A percentile compares a stretch with the other conserved stretches of the same genome.
These are phyloP conservation scores for Sitophilus oryzae DNA, from an alignment of 1,140 invertebrate genomes.

Conservation along the genomic window DNA sequence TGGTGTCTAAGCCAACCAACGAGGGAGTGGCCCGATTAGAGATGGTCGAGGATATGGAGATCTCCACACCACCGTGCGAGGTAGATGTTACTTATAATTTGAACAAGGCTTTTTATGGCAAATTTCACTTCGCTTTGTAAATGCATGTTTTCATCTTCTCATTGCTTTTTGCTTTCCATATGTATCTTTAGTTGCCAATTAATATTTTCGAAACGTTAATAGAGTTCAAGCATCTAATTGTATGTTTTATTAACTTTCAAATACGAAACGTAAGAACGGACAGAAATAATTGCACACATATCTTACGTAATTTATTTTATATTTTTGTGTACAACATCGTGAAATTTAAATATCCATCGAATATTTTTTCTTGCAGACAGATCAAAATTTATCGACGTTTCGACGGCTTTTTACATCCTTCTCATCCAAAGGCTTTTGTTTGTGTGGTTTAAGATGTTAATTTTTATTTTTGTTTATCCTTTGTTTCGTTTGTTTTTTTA, in stretches of 20 bases:
- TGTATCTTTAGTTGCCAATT: not conserved
- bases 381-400: conserved; percentile 5
- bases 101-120: conserved; percentile 10
- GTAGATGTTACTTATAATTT: conserved; percentile 15
- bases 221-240: no score
- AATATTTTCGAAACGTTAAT: no score
- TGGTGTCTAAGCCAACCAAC: conserved; percentile 23
- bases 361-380: conserved; percentile 11
- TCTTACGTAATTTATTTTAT: no score
- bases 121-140: conserved; percentile 11
- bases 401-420: conserved; percentile 7
- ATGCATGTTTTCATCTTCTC: not conserved
- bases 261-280: no score
- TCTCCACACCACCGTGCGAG: conserved; percentile 11
- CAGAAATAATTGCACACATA: no score
- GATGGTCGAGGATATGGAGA: conserved; percentile 6
- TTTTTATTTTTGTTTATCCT: not conserved
- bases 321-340: no score
- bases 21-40: not conserved
- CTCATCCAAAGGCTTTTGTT: conserved; percentile 1
- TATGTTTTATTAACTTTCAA: no score
- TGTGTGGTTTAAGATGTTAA: conserved; percentile 13
- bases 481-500: no score
- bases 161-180: not conserved
- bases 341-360: not conserved